Conservation (phyloP, 2,888 invertebrate genomes). For the Hirtodrosophila duncani region DNA sequence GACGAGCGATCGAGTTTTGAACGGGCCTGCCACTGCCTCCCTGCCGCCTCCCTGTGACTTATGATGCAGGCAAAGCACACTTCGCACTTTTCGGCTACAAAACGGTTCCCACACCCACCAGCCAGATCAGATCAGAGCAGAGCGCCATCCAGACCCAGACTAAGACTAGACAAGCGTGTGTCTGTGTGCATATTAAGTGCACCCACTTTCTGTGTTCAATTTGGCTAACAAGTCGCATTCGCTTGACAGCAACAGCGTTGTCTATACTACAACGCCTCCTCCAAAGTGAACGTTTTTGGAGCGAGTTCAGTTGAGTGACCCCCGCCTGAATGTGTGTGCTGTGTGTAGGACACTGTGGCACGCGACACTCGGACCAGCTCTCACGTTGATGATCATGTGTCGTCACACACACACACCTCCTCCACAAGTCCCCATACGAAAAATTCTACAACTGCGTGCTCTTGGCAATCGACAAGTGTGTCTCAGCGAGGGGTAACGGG, state of each 20-base stretch:
- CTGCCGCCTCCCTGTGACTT: too few species aligned
- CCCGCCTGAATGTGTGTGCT: conserved; percentile 17
- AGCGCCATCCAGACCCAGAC: background rate
- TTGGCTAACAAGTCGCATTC: conserved; percentile 57
- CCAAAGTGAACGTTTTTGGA: conserved; percentile 65
- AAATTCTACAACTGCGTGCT: conserved; percentile 48
- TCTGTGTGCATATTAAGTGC: conserved; percentile 37
- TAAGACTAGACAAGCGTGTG: conserved; percentile 37
- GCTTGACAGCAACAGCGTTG: too few species aligned
- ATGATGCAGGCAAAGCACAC: too few species aligned
- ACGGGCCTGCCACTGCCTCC: background rate
- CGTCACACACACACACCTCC: conserved; percentile 37
- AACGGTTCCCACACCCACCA: conserved; percentile 54
- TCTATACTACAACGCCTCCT: conserved; percentile 49
- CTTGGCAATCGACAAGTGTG: conserved; percentile 66
- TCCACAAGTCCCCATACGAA: conserved; percentile 29
- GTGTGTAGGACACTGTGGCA: conserved; percentile 65
- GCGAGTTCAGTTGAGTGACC: conserved; percentile 66
- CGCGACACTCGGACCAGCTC: conserved; percentile 52
- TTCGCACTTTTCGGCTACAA: conserved; percentile 29
- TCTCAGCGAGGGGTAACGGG: too few species aligned
- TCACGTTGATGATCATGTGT: conserved; percentile 34
- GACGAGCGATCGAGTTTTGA: conserved; percentile 10
- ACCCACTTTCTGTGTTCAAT: conserved; percentile 62
- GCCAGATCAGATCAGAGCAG: background rate